Percentiles rank a stretch among this genome's conserved stretches.
phyloP scores from a whole-genome alignment of 2,888 invertebrate genomes.

The Lasius fuliginosus region DNA sequence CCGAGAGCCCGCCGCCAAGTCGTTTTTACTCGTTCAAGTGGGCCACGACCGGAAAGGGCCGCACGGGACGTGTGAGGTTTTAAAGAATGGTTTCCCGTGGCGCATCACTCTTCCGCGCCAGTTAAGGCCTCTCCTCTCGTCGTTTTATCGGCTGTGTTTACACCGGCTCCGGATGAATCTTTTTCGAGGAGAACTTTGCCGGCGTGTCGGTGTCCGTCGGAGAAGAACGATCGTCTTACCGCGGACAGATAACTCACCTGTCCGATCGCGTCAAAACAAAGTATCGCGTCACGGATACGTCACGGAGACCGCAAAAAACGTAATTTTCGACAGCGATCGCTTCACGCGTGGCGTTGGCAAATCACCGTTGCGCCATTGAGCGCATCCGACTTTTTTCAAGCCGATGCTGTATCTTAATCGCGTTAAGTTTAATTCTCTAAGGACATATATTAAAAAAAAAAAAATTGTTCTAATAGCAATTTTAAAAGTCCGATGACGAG shows the following conservation, averaged over 20 bases:
- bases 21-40: constrained; percentile 76
- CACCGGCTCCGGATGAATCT: constrained; percentile 79
- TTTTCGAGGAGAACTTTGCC: constrained; percentile 79
- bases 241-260: constrained; percentile 80
- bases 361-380: constrained; percentile 38
- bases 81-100: constrained; percentile 83
- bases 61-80: constrained; percentile 73
- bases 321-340: constrained; percentile 52
- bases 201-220: constrained; percentile 74
- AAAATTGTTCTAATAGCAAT: not conserved
- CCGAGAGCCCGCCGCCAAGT: constrained; percentile 60
- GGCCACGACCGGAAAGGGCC: constrained; percentile 70
- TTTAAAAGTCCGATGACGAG: not conserved
- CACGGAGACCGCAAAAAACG: constrained; percentile 65
- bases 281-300: constrained; percentile 72
- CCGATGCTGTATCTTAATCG: constrained; percentile 22
- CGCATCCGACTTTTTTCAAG: constrained; percentile 32
- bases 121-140: constrained; percentile 75
- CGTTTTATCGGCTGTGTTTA: constrained; percentile 82
- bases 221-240: constrained; percentile 80
- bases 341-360: constrained; percentile 47
- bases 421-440: not conserved
- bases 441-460: not conserved
- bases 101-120: constrained; percentile 82
- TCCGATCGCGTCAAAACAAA: constrained; percentile 80